Evolutionary conservation across 2,888 invertebrate genomes (phyloP).

Genomic region (Kryphioiulus occultus): DNA sequence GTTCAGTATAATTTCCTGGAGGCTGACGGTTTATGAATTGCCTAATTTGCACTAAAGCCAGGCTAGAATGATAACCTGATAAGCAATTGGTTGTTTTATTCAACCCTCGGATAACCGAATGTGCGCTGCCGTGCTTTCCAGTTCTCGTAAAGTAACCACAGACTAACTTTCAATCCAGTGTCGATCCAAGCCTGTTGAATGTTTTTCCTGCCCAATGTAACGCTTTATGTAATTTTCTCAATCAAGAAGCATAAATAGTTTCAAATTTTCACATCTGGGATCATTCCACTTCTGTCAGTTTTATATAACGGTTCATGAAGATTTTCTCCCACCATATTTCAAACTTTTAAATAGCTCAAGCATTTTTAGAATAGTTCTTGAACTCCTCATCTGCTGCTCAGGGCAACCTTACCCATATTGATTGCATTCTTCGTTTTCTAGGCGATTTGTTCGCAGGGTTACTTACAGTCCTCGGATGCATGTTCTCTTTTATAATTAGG

Average conservation of each 20-base stretch:
- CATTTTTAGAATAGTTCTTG: constrained; percentile 16
- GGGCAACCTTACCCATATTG: constrained; percentile 7
- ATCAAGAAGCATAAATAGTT: not conserved
- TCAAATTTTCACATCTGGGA: not conserved
- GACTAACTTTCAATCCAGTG: not conserved
- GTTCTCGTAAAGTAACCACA: not conserved
- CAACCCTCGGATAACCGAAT: not conserved
- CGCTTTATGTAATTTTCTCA: not conserved
- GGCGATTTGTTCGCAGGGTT: constrained; percentile 17
- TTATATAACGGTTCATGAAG: not conserved
- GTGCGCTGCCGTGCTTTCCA: not conserved
- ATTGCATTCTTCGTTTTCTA: constrained; percentile 25
- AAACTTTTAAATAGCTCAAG: constrained; percentile 21
- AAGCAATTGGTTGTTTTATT: no score
- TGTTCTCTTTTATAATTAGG: constrained; percentile 31
- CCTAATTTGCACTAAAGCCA: no score
- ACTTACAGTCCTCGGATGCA: constrained; percentile 12
- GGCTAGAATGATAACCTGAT: no score
- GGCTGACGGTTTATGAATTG: no score
- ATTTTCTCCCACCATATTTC: not conserved
- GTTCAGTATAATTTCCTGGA: not conserved
- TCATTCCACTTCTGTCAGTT: not conserved
- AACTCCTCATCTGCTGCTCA: constrained; percentile 14
- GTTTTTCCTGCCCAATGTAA: not conserved
- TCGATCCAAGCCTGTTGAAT: not conserved